These are phyloP conservation scores for Pantherophis guttatus DNA, from an alignment of 2,113 vertebrate genomes.

Conservation along the genomic window DNA sequence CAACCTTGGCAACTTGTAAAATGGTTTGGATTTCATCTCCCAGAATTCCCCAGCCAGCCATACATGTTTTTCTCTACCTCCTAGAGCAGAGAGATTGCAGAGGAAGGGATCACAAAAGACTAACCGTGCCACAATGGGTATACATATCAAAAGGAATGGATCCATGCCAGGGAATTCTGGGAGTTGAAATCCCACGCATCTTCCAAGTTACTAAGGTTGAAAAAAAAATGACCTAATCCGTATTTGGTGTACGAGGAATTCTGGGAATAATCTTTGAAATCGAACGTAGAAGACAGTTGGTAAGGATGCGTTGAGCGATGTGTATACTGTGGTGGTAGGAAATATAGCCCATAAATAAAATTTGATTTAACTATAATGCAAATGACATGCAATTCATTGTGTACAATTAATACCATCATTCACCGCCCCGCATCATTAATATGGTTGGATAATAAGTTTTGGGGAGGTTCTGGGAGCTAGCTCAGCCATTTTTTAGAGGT, in stretches of 20 bases:
- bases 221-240: rapidly evolving
- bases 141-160: neutral
- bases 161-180: neutral
- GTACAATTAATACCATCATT: neutral
- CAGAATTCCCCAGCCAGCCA: no score
- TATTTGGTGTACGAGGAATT: neutral
- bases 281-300: neutral
- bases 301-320: rapidly evolving
- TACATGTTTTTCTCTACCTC: no score
- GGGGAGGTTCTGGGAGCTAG: neutral
- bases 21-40: no score
- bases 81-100: neutral
- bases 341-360: neutral
- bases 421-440: neutral
- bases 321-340: neutral
- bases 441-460: neutral
- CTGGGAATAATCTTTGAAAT: neutral
- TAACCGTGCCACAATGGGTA: neutral
- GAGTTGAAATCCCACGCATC: neutral
- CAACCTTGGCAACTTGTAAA: no score
- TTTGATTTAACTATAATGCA: neutral
- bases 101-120: neutral
- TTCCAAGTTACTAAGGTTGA: neutral
- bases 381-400: neutral
- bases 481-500: neutral